Conservation (phyloP, 2,888 invertebrate species). For the Eudiplozoon nipponicum region DNA sequence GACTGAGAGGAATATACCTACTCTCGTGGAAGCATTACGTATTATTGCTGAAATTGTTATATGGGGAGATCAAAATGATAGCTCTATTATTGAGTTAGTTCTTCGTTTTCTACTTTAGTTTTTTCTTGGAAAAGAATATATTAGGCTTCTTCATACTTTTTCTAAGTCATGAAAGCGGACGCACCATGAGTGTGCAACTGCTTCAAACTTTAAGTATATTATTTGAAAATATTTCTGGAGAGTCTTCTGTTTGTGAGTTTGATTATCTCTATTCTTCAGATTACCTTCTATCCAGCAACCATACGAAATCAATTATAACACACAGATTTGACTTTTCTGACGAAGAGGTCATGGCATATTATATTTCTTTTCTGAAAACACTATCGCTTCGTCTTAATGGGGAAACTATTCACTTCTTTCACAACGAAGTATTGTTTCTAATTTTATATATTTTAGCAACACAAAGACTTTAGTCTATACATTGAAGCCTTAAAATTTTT, state of each 20-base stretch:
- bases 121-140: slow-evolving; percentile 96
- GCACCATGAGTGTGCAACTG: slow-evolving; percentile 80
- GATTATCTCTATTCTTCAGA: slow-evolving; percentile 30
- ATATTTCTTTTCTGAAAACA: slow-evolving; percentile 90
- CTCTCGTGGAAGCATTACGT: slow-evolving; percentile 70
- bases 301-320: slow-evolving; percentile 92
- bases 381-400: slow-evolving; percentile 77
- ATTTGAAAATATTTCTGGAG: slow-evolving; percentile 92
- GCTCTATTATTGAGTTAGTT: slow-evolving; percentile 87
- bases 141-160: slow-evolving; percentile 77
- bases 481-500: slow-evolving; percentile 97
- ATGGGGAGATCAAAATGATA: slow-evolving; percentile 99
- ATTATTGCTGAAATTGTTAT: slow-evolving; percentile 92
- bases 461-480: slow-evolving; percentile 88
- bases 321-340: slow-evolving; percentile 98
- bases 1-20: slow-evolving; percentile 60
- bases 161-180: slow-evolving; percentile 80
- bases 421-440: slow-evolving; percentile 44
- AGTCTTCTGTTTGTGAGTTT: slow-evolving; percentile 67
- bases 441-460: slow-evolving; percentile 27
- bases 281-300: slow-evolving; percentile 89
- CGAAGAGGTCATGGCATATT: slow-evolving; percentile 95
- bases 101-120: slow-evolving; percentile 36
- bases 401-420: slow-evolving; percentile 96
- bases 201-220: slow-evolving; percentile 86